Conservation (phyloP, 2,797 vertebrate genomes). For the Coccyzus lansbergi region DNA sequence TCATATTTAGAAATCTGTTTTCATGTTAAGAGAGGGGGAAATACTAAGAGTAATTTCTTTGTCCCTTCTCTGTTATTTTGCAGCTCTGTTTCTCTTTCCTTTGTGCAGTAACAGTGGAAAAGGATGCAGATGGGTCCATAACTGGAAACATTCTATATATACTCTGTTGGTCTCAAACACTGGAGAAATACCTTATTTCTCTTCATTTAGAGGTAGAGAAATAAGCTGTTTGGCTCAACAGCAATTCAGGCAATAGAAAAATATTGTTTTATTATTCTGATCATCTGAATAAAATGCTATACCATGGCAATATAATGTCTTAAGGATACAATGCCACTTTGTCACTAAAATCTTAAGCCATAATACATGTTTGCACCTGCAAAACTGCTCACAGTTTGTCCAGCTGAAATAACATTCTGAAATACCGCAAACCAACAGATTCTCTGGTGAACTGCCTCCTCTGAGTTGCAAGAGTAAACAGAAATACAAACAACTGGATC, state of each 20-base stretch:
- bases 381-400: not conserved
- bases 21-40: not conserved
- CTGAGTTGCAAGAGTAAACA: not conserved
- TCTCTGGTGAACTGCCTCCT: not conserved
- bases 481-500: not conserved
- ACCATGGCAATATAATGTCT: not conserved
- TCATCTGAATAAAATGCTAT: not conserved
- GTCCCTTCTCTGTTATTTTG: not conserved
- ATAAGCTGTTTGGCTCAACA: not conserved
- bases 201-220: not conserved
- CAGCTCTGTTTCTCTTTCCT: not conserved
- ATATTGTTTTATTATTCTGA: not conserved
- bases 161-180: not conserved
- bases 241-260: not conserved
- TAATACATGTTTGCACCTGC: not conserved
- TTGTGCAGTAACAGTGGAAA: not conserved
- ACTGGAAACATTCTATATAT: conserved; percentile 14
- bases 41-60: not conserved
- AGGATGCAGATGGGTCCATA: conserved; percentile 10
- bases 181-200: not conserved
- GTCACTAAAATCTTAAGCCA: not conserved
- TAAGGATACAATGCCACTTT: not conserved
- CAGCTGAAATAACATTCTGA: conserved; percentile 31
- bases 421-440: not conserved
- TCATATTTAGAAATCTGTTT: conserved; percentile 29